Percentiles rank a stretch among this genome's conserved stretches.
Evolutionary conservation across 2,797 vertebrate species (phyloP).

Genomic region (Peromyscus attwateri): DNA sequence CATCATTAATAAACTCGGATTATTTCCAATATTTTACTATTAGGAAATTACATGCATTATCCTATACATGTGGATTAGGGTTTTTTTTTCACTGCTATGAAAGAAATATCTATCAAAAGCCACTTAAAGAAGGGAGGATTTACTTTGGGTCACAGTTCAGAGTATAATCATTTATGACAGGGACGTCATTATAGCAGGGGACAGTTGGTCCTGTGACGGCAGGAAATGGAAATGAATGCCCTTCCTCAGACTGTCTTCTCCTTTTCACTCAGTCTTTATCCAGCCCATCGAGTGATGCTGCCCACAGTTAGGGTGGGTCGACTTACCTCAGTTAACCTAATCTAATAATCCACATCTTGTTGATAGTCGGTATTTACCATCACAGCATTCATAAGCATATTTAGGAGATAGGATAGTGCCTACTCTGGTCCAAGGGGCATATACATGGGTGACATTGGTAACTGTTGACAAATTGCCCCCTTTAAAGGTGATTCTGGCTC

Average conservation of each 20-base stretch:
- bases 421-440: neutral
- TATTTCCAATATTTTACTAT: constrained; percentile 12
- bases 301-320: neutral
- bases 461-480: neutral
- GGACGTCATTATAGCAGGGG: neutral
- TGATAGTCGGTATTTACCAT: neutral
- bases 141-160: neutral
- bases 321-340: neutral
- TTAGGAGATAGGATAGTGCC: neutral
- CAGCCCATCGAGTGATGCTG: neutral
- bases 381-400: neutral
- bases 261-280: neutral
- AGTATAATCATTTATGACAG: neutral
- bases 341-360: neutral
- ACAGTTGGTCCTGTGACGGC: neutral
- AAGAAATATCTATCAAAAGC: neutral
- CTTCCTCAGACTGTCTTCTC: neutral
- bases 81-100: neutral
- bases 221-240: neutral
- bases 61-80: neutral
- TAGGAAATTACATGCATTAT: constrained; percentile 1
- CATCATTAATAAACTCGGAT: neutral
- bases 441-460: neutral
- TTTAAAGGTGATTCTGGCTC: neutral
- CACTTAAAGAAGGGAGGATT: neutral